Evolutionary conservation across 2,797 vertebrate species (phyloP).

Genomic region (Triplophysa bombifrons): DNA sequence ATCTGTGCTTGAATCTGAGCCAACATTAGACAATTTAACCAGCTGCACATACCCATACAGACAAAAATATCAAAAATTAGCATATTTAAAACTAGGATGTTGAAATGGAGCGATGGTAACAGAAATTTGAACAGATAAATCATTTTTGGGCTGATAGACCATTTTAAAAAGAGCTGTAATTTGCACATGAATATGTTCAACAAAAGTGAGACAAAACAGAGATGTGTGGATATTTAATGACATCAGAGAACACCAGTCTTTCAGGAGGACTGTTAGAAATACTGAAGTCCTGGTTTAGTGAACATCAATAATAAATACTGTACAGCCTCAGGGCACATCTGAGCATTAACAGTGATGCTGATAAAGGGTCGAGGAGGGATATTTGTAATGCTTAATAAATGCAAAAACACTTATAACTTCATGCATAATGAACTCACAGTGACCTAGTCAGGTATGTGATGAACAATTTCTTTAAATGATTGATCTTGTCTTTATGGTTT

Average conservation of each 20-base stretch:
- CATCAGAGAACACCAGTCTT: background rate
- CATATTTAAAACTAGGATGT: slow-evolving; percentile 43
- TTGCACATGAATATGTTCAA: background rate
- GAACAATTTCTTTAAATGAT: background rate
- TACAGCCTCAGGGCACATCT: slow-evolving; percentile 40
- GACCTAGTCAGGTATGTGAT: background rate
- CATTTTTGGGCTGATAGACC: background rate
- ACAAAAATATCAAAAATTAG: slow-evolving; percentile 28
- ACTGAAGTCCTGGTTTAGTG: slow-evolving; percentile 17
- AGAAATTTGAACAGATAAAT: slow-evolving; percentile 9
- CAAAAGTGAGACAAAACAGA: background rate
- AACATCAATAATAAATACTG: slow-evolving; percentile 48
- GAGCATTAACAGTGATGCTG: slow-evolving; percentile 45
- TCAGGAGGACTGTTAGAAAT: slow-evolving; percentile 12
- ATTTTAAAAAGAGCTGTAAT: background rate
- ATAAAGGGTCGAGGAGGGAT: background rate
- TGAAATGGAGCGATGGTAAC: slow-evolving; percentile 24
- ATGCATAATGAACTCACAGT: background rate
- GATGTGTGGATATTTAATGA: background rate
- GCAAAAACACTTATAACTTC: background rate
- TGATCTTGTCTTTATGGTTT: too few species aligned
- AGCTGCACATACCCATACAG: slow-evolving; percentile 15
- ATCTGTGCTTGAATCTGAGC: slow-evolving; percentile 28
- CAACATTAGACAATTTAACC: slow-evolving; percentile 28
- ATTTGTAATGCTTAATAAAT: background rate